Conservation (phyloP, 2,113 vertebrate species). For the Sula dactylatra region DNA sequence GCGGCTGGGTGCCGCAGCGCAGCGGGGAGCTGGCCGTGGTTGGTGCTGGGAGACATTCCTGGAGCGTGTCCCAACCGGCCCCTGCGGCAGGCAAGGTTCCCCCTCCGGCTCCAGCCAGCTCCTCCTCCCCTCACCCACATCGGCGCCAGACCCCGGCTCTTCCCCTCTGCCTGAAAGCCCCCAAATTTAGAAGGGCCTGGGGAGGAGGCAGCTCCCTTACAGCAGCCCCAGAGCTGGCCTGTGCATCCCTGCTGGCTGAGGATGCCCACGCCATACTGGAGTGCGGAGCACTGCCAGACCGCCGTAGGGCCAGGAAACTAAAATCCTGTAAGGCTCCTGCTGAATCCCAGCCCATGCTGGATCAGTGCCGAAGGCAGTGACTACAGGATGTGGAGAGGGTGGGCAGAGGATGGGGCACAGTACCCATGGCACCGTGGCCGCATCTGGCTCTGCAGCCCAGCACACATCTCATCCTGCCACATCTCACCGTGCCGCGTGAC, state of each 20-base stretch:
- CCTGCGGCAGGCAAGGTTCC: not conserved
- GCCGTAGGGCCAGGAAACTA: not conserved
- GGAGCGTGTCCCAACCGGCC: not conserved
- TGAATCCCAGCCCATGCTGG: not conserved
- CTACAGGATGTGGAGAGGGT: not conserved
- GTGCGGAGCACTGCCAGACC: fast-evolving
- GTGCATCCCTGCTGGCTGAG: not conserved
- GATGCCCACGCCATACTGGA: fast-evolving
- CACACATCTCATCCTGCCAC: fast-evolving
- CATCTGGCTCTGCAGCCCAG: not conserved
- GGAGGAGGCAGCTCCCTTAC: not conserved
- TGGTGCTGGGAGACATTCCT: constrained; percentile 40
- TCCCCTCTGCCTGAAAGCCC: not conserved
- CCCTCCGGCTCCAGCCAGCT: not conserved
- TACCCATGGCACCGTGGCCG: fast-evolving
- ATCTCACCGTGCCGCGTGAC: not conserved
- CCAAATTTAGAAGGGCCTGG: not conserved
- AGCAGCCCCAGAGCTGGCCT: not conserved
- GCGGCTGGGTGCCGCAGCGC: not conserved
- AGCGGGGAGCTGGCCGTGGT: not conserved
- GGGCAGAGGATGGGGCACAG: not conserved
- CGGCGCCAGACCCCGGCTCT: not conserved
- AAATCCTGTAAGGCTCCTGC: not conserved
- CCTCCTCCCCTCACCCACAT: not conserved
- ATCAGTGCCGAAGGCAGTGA: not conserved